Evolutionary conservation across 1,140 invertebrate species (phyloP), one percentile per base, ranked within the genome.

Genomic region (Megalopta genalis): DNA sequence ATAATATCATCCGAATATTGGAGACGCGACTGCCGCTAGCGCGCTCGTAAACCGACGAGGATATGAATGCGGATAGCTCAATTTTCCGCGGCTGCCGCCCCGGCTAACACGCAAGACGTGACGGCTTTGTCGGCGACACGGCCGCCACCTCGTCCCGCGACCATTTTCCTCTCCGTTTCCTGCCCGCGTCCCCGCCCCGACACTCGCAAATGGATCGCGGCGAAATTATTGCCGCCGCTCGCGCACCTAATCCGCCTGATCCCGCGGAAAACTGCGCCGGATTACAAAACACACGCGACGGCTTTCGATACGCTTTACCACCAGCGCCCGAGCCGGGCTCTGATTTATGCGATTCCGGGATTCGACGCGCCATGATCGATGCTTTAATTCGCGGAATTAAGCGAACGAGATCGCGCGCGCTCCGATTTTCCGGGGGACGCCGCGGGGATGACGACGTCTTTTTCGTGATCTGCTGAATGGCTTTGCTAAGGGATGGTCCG

Each of bases 61-160:
- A 88, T 90, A 88, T 90, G 88, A 90, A 89, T 90, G 83, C 85
- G 84, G 85, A 90, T 88, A 72, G 83, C 86, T 90, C 86, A 85
- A 90, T 89, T 90, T 87, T 85, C 64, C 65, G 80, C 66, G 79
- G 81, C 68, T 64, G 42, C 42, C 65, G 81, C 4, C 39, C n/a
- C 49, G 21, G 49, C 21, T 52, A 52, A 52, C 49, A 52, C 49
- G 49, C 49, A 21, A 52, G 49, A 72, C 82, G 46, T 77, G 76
- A 77, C 68, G 42, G 66, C 27, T 64, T 77, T 71, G n/a, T 62
- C 57, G 39, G 25, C 14, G 27, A 57, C 37, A 23, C 8, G 39
- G n/a, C 65, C 23, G 16, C 62, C n/a, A 64, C 27, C 32, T 12
- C 60, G 64, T 27, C 7, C 5, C 52, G 42, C 42, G 42, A 46